Percentiles rank a stretch among this genome's conserved stretches.
These are phyloP conservation scores for Riptortus pedestris DNA, from an alignment of 1,140 invertebrate species.

Conservation along the genomic window DNA sequence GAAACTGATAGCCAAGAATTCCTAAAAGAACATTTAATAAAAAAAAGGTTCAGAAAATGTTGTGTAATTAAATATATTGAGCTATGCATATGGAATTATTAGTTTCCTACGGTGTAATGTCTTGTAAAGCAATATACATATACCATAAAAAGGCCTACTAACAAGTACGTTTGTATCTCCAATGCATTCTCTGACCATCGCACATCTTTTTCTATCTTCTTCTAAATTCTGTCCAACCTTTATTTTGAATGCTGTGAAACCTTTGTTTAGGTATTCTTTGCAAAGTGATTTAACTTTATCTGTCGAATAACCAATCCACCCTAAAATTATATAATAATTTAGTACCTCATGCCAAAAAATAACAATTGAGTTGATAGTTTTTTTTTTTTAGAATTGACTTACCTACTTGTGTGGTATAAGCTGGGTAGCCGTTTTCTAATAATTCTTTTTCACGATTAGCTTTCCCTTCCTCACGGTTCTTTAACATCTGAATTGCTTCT, in stretches of 20 bases:
- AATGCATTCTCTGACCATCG: constrained; percentile 62
- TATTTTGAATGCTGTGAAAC: constrained; percentile 75
- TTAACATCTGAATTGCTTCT: constrained; percentile 66
- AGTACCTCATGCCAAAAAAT: too few relatives aligned
- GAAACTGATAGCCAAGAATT: too few relatives aligned
- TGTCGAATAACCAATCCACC: constrained; percentile 70
- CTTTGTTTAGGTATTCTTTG: constrained; percentile 56
- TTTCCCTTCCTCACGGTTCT: constrained; percentile 46
- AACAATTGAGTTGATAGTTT: too few relatives aligned
- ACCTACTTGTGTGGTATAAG: constrained; percentile 68
- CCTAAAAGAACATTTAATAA: too few relatives aligned
- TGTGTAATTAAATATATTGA: too few relatives aligned
- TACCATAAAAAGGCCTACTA: too few relatives aligned
- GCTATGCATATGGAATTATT: too few relatives aligned
- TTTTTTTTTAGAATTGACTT: constrained; percentile 30
- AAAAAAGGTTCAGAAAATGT: too few relatives aligned
- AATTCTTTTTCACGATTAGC: constrained; percentile 48
- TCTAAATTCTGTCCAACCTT: constrained; percentile 79
- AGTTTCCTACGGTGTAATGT: too few relatives aligned
- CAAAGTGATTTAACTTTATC: constrained; percentile 56
- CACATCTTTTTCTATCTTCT: constrained; percentile 61
- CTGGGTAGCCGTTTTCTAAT: constrained; percentile 54
- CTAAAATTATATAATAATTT: constrained; percentile 34
- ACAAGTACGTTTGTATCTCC: constrained; percentile 59
- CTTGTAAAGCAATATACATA: too few relatives aligned